These are phyloP conservation scores for Telenomus remus DNA, from an alignment of 1,140 invertebrate species.

Conservation along the genomic window DNA sequence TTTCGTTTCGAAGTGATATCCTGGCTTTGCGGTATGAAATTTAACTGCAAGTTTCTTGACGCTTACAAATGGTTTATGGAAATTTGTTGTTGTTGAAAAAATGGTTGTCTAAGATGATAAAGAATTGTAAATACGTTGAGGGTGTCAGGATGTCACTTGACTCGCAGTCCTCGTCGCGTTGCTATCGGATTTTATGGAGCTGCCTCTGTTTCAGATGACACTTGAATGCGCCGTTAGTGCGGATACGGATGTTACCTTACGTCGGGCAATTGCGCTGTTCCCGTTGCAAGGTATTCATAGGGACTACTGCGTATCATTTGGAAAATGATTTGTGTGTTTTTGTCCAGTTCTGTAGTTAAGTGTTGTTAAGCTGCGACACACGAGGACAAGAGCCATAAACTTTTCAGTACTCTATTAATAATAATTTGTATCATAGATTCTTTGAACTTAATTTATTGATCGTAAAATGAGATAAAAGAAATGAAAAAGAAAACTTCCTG, in stretches of 20 bases:
- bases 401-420: constrained; percentile 9
- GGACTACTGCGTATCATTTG: constrained; percentile 70
- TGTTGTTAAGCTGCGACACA: constrained; percentile 18
- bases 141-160: constrained; percentile 33
- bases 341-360: constrained; percentile 13
- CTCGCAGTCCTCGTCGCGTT: constrained; percentile 31
- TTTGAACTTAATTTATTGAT: constrained; percentile 22
- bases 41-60: no score
- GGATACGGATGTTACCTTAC: constrained; percentile 67
- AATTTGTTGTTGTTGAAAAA: no score
- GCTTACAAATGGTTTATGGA: no score
- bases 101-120: no score
- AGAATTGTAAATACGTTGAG: no score
- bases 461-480: no score
- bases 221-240: constrained; percentile 70
- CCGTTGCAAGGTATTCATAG: constrained; percentile 76
- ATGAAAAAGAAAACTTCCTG: no score
- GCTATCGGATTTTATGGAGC: constrained; percentile 72
- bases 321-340: constrained; percentile 63
- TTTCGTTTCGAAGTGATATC: constrained; percentile 25
- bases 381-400: constrained; percentile 20
- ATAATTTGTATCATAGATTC: constrained; percentile 5
- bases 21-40: constrained; percentile 1
- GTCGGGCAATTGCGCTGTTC: constrained; percentile 71
- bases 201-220: constrained; percentile 76